These are phyloP conservation scores for Drosophila helvetica DNA, from an alignment of 2,888 invertebrate genomes.

Conservation along the genomic window DNA sequence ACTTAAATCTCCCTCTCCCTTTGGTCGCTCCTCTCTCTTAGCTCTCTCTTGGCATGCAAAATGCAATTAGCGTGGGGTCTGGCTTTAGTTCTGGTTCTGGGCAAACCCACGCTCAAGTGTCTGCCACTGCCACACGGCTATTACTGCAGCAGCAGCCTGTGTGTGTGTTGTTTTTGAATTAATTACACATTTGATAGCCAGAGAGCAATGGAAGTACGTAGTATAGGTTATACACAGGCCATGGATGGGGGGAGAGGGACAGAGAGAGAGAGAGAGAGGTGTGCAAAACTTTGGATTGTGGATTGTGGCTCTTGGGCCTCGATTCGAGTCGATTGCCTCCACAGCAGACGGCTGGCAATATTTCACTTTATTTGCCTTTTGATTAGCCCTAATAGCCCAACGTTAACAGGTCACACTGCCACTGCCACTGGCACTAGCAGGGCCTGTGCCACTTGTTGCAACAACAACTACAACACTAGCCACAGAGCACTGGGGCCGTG, in stretches of 20 bases:
- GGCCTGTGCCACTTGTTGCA: constrained; percentile 51
- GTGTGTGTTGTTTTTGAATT: constrained; percentile 63
- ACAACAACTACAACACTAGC: constrained; percentile 28
- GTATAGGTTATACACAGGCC: background rate
- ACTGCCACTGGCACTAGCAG: constrained; percentile 39
- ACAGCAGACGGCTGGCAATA: constrained; percentile 32
- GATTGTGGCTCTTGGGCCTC: constrained; percentile 13
- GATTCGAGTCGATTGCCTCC: constrained; percentile 31
- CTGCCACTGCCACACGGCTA: constrained; percentile 15
- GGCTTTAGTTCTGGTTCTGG: constrained; percentile 25
- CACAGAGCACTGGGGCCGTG: background rate
- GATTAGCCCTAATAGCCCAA: constrained; percentile 72
- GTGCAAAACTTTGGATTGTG: background rate
- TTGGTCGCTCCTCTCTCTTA: background rate
- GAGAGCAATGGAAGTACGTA: constrained; percentile 16
- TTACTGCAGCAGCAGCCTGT: constrained; percentile 22
- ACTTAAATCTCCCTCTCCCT: background rate
- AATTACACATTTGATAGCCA: constrained; percentile 70
- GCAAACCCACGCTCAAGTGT: background rate
- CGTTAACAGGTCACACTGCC: constrained; percentile 43
- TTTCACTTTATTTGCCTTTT: constrained; percentile 74
- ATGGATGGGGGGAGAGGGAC: background rate
- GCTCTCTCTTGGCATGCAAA: constrained; percentile 32
- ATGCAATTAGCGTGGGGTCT: constrained; percentile 61
- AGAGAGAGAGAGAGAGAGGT: background rate